Base-by-base conservation (phyloP, 2,797 vertebrate species). In the Siniperca undulata region DNA sequence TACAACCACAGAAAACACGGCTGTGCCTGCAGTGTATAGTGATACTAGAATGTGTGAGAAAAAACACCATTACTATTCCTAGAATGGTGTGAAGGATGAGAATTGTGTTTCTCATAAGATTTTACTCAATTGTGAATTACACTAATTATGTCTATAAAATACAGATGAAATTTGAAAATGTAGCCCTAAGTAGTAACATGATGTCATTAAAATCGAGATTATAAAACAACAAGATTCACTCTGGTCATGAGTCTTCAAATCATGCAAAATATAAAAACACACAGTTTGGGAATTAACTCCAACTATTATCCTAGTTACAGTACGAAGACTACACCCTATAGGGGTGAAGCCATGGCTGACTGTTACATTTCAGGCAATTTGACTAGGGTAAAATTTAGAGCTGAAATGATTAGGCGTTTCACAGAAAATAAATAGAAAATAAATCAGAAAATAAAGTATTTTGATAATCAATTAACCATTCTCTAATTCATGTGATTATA, bases 41-140 rank as follows among this genome's bases (percentile, higher is more conserved):
- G 38, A 60, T 48, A 79, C 30, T 59, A 53, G 12, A 52, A 67
- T 10, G 19, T 79, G 66, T 44, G 58, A 70, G 20, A 52, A 64
- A 40, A 67, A 61, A 27, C 22, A 38, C 22, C n/a, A 60, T 72
- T 56, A 27, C 17, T 19, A 30, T 58, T 62, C 58, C 46, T 13
- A 52, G 27, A 55, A 46, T 71, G 65, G 42, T 27, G 44, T 62
- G 27, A 65, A 70, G 22, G 19, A 48, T 60, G 53, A 80, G 19
- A 46, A 40, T 16, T 72, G 36, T 10, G 48, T 22, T 60, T 50
- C 17, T 59, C 30, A 14, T 34, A 14, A 44, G 52, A 76, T 70
- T 53, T 75, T 14, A 12, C 27, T 40, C 9, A 11, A 13, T 53
- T 65, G 36, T 55, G 1, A 46, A 65, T 61, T 36, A 40, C 3